Evolutionary conservation across 2,113 vertebrate species (phyloP).

Genomic region (Terrapene triunguis): DNA sequence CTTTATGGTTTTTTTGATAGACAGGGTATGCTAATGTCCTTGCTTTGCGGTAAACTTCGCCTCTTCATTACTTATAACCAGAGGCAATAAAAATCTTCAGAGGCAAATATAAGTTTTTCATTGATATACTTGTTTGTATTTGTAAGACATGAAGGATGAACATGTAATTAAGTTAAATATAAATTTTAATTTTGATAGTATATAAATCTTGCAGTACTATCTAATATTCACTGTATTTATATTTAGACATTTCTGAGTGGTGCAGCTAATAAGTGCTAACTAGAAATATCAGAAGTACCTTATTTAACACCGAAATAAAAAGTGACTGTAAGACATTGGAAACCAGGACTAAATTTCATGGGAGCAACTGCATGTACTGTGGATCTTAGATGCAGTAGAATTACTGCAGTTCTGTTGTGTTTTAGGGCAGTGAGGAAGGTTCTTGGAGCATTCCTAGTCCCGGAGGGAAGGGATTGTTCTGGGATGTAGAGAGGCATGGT

Average conservation of each 20-base stretch:
- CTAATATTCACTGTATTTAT: conserved; percentile 66
- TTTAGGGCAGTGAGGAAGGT: background rate
- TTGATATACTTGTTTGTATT: conserved; percentile 79
- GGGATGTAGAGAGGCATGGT: background rate
- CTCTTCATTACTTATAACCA: conserved; percentile 78
- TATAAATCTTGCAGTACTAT: conserved; percentile 71
- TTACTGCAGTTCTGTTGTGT: conserved; percentile 8
- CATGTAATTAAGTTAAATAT: conserved; percentile 66
- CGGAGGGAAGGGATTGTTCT: background rate
- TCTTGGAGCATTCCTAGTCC: background rate
- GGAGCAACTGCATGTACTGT: conserved; percentile 29
- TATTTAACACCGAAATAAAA: conserved; percentile 63
- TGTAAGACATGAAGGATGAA: conserved; percentile 78
- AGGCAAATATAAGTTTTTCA: conserved; percentile 78
- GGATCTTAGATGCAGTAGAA: conserved; percentile 12
- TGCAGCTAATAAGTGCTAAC: conserved; percentile 71
- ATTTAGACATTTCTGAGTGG: conserved; percentile 66
- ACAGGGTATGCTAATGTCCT: conserved; percentile 71
- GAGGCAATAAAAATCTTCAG: conserved; percentile 77
- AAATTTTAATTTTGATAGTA: background rate
- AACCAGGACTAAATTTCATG: conserved; percentile 64
- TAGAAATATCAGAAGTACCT: conserved; percentile 66
- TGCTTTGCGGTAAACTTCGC: conserved; percentile 73
- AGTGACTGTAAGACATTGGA: conserved; percentile 58
- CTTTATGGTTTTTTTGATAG: conserved; percentile 67